Percentiles rank a stretch among this genome's conserved stretches.
Evolutionary conservation across 2,888 invertebrate genomes (phyloP).

Genomic region (Agrochola lychnidis): DNA sequence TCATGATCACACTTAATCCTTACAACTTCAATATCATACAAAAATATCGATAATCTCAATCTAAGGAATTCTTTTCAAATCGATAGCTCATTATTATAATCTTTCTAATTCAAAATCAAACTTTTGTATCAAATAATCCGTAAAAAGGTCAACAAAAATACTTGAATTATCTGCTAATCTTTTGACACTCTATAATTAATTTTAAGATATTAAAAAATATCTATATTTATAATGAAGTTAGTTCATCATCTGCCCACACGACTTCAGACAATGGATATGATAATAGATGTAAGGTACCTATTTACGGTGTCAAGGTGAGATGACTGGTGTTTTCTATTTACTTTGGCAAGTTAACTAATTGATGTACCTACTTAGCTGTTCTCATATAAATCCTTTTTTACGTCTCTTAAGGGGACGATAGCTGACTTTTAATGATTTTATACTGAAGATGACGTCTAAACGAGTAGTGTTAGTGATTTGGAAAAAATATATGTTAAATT

Average conservation of each 20-base stretch:
- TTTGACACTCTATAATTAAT: background rate
- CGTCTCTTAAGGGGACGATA: no score
- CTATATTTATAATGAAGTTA: conserved; percentile 38
- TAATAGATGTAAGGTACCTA: conserved; percentile 51
- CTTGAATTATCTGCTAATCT: background rate
- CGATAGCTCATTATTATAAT: conserved; percentile 1
- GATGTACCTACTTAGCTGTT: background rate
- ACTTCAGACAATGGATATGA: conserved; percentile 58
- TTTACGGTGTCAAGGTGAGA: conserved; percentile 68
- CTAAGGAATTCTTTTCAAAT: background rate
- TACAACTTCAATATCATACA: background rate
- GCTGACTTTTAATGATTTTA: no score
- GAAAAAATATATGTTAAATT: no score
- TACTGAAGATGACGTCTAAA: no score
- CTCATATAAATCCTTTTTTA: background rate
- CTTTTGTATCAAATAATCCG: conserved; percentile 18
- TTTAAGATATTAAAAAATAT: conserved; percentile 23
- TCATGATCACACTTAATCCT: conserved; percentile 1
- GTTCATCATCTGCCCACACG: conserved; percentile 61
- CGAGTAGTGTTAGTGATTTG: no score
- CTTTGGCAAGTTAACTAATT: conserved; percentile 40
- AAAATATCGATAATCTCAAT: conserved; percentile 4
- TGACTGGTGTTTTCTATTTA: conserved; percentile 66
- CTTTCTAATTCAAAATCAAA: conserved; percentile 29
- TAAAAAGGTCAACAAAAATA: conserved; percentile 14